phyloP scores from a whole-genome alignment of 2,888 invertebrate genomes.

The Hypomecis punctinalis region DNA sequence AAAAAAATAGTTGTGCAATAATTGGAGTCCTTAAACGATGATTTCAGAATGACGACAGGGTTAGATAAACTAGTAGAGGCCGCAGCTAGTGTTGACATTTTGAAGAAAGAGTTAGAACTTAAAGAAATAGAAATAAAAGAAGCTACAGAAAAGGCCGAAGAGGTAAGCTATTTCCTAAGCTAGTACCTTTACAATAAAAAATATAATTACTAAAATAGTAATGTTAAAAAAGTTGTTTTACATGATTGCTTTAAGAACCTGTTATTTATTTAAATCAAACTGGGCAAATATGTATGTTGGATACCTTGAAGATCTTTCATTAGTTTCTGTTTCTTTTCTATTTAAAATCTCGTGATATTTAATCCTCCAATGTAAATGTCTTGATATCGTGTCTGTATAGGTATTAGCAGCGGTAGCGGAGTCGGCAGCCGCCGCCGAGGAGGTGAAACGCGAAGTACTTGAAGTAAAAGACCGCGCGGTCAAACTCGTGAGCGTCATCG shows the following conservation, averaged over 20 bases:
- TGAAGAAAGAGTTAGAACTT: slow-evolving; percentile 91
- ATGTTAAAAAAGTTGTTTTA: too few relatives aligned
- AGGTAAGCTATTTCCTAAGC: slow-evolving; percentile 52
- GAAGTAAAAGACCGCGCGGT: slow-evolving; percentile 93
- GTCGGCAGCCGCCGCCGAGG: slow-evolving; percentile 91
- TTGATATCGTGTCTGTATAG: slow-evolving; percentile 48
- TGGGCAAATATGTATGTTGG: too few relatives aligned
- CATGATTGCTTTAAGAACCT: too few relatives aligned
- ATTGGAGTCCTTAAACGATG: too few relatives aligned
- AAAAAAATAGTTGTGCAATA: too few relatives aligned
- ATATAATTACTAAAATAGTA: too few relatives aligned
- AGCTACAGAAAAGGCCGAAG: slow-evolving; percentile 92
- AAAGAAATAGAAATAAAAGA: slow-evolving; percentile 92
- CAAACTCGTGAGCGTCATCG: slow-evolving; percentile 90
- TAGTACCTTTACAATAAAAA: too few relatives aligned
- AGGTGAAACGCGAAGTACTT: slow-evolving; percentile 92
- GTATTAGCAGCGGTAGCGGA: slow-evolving; percentile 92
- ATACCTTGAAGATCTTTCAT: too few relatives aligned
- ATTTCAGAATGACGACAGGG: slow-evolving; percentile 92
- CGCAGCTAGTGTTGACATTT: slow-evolving; percentile 91
- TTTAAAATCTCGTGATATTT: background rate
- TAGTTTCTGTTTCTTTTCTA: too few relatives aligned
- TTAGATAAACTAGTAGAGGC: slow-evolving; percentile 94
- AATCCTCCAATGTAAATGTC: too few relatives aligned
- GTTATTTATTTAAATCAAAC: too few relatives aligned